A percentile compares a stretch with the other conserved stretches of the same genome.
Evolutionary conservation across 2,113 vertebrate genomes (phyloP).

Genomic region (Tiliqua scincoides): DNA sequence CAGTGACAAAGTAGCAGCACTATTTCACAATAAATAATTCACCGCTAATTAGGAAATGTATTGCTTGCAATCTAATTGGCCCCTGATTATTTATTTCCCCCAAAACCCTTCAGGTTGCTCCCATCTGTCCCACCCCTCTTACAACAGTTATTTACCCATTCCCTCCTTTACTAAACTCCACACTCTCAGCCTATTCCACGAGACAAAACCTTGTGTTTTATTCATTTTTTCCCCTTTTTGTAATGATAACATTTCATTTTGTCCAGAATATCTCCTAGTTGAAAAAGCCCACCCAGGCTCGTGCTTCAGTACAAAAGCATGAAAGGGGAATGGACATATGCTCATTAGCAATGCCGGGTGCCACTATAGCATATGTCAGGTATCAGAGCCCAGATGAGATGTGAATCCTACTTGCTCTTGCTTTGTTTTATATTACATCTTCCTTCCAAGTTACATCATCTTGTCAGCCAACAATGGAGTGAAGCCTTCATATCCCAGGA

Average conservation of each 20-base stretch:
- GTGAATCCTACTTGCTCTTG: not conserved
- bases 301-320: not conserved
- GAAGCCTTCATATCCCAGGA: not conserved
- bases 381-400: not conserved
- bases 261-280: no score
- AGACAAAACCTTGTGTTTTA: no score
- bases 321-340: not conserved
- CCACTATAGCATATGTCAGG: not conserved
- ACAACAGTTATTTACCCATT: no score
- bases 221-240: no score
- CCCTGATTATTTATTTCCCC: conserved; percentile 43
- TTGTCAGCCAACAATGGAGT: not conserved
- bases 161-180: no score
- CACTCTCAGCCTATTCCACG: no score
- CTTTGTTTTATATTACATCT: not conserved
- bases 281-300: no score
- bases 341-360: not conserved
- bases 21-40: conserved; percentile 61
- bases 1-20: conserved; percentile 5
- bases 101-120: conserved; percentile 11
- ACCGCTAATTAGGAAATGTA: conserved; percentile 60
- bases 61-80: conserved; percentile 28
- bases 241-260: no score
- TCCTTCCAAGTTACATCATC: not conserved
- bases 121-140: no score